Evolutionary conservation across 1,140 invertebrate species (phyloP).

Genomic region (Venturia canescens): DNA sequence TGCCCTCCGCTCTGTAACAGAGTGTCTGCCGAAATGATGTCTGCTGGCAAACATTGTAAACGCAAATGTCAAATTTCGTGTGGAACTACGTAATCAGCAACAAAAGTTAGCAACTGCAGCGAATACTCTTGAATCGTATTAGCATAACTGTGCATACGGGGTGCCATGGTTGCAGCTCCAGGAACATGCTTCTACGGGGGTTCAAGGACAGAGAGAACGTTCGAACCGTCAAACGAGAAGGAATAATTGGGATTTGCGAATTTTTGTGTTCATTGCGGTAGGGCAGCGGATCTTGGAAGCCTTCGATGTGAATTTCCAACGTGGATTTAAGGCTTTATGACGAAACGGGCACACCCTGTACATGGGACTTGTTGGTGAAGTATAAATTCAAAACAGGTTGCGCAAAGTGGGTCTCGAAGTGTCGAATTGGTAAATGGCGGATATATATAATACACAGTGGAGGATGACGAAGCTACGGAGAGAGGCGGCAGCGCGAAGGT

Average conservation of each 20-base stretch:
- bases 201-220: too few species aligned
- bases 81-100: slow-evolving; percentile 14
- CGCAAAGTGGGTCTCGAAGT: slow-evolving; percentile 34
- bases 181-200: too few species aligned
- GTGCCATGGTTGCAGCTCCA: too few species aligned
- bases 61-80: slow-evolving; percentile 2
- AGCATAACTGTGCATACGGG: neutral
- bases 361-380: neutral
- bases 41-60: slow-evolving; percentile 5
- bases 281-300: too few species aligned
- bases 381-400: slow-evolving; percentile 20
- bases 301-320: too few species aligned
- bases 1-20: too few species aligned
- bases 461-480: slow-evolving; percentile 15
- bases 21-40: neutral
- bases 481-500: neutral
- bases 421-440: slow-evolving; percentile 35
- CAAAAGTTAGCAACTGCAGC: slow-evolving; percentile 23
- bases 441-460: slow-evolving; percentile 17
- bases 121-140: slow-evolving; percentile 29
- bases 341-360: too few species aligned
- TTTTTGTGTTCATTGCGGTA: too few species aligned
- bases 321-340: too few species aligned
- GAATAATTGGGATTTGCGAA: too few species aligned
- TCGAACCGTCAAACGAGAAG: too few species aligned